Base-by-base conservation (phyloP, 2,113 vertebrate species). In the Corapipo altera region DNA sequence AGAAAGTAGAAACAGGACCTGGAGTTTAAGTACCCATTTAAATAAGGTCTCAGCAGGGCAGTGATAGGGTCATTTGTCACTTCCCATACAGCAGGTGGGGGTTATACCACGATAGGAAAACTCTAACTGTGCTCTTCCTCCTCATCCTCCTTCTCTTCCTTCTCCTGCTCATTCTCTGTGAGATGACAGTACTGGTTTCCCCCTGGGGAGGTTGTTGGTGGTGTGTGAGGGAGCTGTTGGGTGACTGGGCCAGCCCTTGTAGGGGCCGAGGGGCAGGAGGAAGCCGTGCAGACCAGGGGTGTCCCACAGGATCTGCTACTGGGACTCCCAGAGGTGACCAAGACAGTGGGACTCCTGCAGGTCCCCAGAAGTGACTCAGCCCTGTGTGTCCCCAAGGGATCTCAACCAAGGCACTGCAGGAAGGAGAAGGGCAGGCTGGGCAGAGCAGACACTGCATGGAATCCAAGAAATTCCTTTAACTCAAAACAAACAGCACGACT, bases 371-470 rank as follows among this genome's bases (percentile, higher is more conserved):
- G 46, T 19, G 43, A 7, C 55, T 48, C 41, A 49, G 54, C 8
- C 26, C 46, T 48, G 26, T 7, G 64, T 43, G 32, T 39, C 51
- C 37, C 24, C 44, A 27, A 22, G 18, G 6, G 14, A 7, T 57
- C 24, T n/a, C 3, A 0, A 37, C 57, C 33, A 46, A 30, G 26
- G 35, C 21, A 13, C 41, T 39, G 77, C 0, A 2, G 12, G 10
- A 28, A 61, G 35, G 24, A 32, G 9, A 9, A 65, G 44, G 15
- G n/a, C 7, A 18, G 24, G n/a, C 51, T 58, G 69, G 30, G 39
- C 39, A 58, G 61, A 62, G 55, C 21, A 82, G 41, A 17, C 51
- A 52, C 11, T 0, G 1, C 9, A 11, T 10, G 14, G 39, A 61
- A 90, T 24, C 14, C 52, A 37, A 23, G 22, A 23, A 61, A 48